These are phyloP conservation scores for Pseudococcus jackbeardsleyi DNA, from an alignment of 2,888 invertebrate species.

Conservation along the genomic window DNA sequence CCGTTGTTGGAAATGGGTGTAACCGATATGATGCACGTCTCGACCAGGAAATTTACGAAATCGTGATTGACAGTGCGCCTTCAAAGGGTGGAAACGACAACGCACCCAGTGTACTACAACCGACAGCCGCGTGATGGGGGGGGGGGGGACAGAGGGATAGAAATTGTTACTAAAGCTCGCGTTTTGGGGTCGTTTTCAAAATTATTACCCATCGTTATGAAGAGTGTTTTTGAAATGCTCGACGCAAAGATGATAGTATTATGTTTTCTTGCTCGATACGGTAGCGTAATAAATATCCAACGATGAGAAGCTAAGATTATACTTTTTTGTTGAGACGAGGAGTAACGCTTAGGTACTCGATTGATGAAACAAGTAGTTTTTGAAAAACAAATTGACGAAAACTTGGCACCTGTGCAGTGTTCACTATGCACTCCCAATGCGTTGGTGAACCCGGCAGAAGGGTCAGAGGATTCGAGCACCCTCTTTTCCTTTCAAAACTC, in stretches of 20 bases:
- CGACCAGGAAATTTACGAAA: constrained; percentile 61
- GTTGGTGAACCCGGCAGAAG: too few species aligned
- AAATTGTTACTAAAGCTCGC: too few species aligned
- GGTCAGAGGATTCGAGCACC: too few species aligned
- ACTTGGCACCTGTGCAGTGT: too few species aligned
- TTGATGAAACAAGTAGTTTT: too few species aligned
- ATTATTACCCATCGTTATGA: constrained; percentile 49
- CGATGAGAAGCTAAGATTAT: not conserved
- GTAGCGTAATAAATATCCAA: not conserved
- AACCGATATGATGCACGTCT: constrained; percentile 62
- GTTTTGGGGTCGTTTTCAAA: constrained; percentile 44
- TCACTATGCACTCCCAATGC: too few species aligned
- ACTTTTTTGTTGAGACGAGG: not conserved
- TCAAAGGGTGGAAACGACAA: constrained; percentile 36
- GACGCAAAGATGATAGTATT: constrained; percentile 36
- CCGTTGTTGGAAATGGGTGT: constrained; percentile 47
- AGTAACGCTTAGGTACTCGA: too few species aligned
- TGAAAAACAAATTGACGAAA: too few species aligned
- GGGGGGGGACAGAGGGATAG: too few species aligned
- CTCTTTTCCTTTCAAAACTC: too few species aligned
- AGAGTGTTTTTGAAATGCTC: constrained; percentile 57
- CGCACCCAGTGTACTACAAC: not conserved
- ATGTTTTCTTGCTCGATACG: not conserved
- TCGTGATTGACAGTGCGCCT: constrained; percentile 59
- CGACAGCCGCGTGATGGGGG: too few species aligned